Evolutionary conservation across 2,888 invertebrate species (phyloP).

Genomic region (Athetis lepigone): DNA sequence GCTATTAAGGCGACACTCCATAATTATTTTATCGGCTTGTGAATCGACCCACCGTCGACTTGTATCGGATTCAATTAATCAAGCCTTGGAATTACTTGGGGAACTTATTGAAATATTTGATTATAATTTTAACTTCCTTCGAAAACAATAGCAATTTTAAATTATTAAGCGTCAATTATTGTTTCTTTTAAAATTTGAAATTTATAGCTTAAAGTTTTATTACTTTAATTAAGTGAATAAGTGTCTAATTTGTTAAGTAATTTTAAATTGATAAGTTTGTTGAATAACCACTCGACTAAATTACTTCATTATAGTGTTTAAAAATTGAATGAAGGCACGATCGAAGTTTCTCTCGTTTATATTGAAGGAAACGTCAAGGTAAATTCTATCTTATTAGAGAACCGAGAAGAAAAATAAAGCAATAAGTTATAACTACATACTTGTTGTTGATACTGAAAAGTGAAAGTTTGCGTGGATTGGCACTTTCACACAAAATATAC

Average conservation of each 20-base stretch:
- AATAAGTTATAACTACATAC: background rate
- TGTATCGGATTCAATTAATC: conserved; percentile 48
- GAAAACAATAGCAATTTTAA: conserved; percentile 26
- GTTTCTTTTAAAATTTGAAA: conserved; percentile 8
- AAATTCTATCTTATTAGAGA: background rate
- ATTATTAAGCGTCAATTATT: conserved; percentile 7
- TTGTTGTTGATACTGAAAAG: background rate
- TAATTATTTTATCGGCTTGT: conserved; percentile 19
- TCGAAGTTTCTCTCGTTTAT: background rate
- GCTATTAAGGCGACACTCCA: conserved; percentile 6
- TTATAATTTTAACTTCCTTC: conserved; percentile 43
- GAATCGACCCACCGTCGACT: conserved; percentile 29
- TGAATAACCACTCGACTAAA: background rate
- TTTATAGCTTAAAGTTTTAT: background rate
- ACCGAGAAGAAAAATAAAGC: background rate
- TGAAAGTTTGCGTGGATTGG: too few species aligned
- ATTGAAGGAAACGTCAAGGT: background rate
- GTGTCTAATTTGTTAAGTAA: background rate
- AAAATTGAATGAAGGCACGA: background rate
- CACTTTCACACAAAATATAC: too few species aligned
- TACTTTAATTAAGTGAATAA: background rate
- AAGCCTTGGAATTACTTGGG: conserved; percentile 50
- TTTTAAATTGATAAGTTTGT: background rate
- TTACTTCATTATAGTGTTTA: background rate
- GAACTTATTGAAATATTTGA: conserved; percentile 59